Percentiles rank a stretch among this genome's conserved stretches.
These are phyloP conservation scores for Melipona bicolor DNA, from an alignment of 2,888 invertebrate species.

Conservation along the genomic window DNA sequence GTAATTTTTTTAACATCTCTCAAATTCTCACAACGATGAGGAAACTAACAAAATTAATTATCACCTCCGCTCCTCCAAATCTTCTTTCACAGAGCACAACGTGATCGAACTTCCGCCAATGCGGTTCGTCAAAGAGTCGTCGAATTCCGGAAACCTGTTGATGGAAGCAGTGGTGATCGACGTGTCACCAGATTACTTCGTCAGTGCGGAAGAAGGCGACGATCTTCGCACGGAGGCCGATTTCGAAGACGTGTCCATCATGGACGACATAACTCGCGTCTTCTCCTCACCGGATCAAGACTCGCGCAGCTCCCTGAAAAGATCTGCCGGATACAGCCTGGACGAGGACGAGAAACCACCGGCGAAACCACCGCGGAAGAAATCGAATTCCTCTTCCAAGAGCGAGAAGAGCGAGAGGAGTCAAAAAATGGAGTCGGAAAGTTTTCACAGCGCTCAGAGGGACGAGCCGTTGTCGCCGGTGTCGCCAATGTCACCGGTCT, in stretches of 20 bases:
- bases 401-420: slow-evolving; percentile 82
- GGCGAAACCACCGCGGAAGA: slow-evolving; percentile 87
- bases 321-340: slow-evolving; percentile 50
- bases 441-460: slow-evolving; percentile 81
- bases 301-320: slow-evolving; percentile 59
- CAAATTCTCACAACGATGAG: not conserved
- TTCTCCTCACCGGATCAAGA: slow-evolving; percentile 71
- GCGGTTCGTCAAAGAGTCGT: slow-evolving; percentile 95
- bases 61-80: not conserved
- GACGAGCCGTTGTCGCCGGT: slow-evolving; percentile 58
- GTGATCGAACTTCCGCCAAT: slow-evolving; percentile 94
- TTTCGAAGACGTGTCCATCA: slow-evolving; percentile 93
- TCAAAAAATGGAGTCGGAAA: slow-evolving; percentile 78
- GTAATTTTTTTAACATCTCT: not conserved
- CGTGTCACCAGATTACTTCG: slow-evolving; percentile 93
- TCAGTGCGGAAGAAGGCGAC: slow-evolving; percentile 92
- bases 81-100: slow-evolving; percentile 88
- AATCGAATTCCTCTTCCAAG: slow-evolving; percentile 85
- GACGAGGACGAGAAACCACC: slow-evolving; percentile 87
- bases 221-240: slow-evolving; percentile 94
- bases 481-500: slow-evolving; percentile 64
- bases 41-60: not conserved
- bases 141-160: slow-evolving; percentile 93
- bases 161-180: slow-evolving; percentile 97
- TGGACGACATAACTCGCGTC: slow-evolving; percentile 88